Evolutionary conservation across 2,797 vertebrate genomes (phyloP).

Genomic region (Anas bahamensis): DNA sequence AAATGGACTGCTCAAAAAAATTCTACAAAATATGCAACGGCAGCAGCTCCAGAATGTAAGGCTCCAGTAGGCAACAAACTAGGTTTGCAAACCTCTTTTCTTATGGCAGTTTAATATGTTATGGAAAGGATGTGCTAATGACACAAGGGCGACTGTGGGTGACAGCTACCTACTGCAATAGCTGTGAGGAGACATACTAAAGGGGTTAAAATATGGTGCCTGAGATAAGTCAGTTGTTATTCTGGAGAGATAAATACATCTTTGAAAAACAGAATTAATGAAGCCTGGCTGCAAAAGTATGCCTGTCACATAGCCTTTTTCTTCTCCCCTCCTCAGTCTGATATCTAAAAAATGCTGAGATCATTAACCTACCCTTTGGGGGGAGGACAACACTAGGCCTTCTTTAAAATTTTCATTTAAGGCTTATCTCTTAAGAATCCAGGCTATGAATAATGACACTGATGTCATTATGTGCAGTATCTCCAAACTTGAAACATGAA

Average conservation of each 20-base stretch:
- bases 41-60: background rate
- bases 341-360: background rate
- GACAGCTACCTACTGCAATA: background rate
- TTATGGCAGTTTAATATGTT: slow-evolving; percentile 1
- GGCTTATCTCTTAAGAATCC: background rate
- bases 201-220: background rate
- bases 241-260: background rate
- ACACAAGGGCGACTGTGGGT: background rate
- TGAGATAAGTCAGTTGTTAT: background rate
- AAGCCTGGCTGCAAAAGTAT: background rate
- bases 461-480: background rate
- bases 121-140: background rate
- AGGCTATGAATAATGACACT: background rate
- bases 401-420: background rate
- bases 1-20: background rate
- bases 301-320: background rate
- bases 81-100: slow-evolving; percentile 25
- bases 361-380: background rate
- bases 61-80: background rate
- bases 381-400: too few relatives aligned
- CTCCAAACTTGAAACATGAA: background rate
- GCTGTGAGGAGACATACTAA: background rate
- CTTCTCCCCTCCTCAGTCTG: background rate
- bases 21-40: background rate
- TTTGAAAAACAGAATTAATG: slow-evolving; percentile 39